These are phyloP conservation scores for Hybos culiciformis DNA, from an alignment of 2,888 invertebrate species.

Conservation along the genomic window DNA sequence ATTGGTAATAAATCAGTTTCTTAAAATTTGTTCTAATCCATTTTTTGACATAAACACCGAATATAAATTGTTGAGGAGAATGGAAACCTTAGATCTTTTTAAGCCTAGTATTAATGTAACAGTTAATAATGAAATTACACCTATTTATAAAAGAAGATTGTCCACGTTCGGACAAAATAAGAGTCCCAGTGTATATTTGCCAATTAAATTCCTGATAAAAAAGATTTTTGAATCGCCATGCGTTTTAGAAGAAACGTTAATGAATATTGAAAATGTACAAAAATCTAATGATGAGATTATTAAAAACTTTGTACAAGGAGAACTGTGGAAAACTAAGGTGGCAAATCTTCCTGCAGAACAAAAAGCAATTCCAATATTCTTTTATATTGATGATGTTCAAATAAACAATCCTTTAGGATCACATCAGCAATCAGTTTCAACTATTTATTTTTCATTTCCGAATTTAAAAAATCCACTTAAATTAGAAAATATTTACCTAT, in stretches of 20 bases:
- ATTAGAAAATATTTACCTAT: constrained; percentile 1
- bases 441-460: constrained; percentile 4
- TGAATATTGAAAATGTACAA: not conserved
- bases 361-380: not conserved
- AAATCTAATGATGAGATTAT: not conserved
- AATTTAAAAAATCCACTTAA: not conserved
- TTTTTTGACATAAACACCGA: too few species aligned
- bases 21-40: too few species aligned
- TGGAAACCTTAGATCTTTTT: too few species aligned
- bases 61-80: too few species aligned
- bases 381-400: constrained; percentile 2
- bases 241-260: not conserved
- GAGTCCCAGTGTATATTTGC: too few species aligned
- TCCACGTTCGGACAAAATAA: too few species aligned
- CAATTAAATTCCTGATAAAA: not conserved
- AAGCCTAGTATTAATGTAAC: too few species aligned
- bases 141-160: too few species aligned
- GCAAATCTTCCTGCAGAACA: not conserved
- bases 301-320: constrained; percentile 6
- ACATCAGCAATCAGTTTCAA: not conserved
- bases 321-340: constrained; percentile 3
- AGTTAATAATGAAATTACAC: too few species aligned
- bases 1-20: too few species aligned
- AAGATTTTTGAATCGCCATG: not conserved
- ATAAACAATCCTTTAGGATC: not conserved